Evolutionary conservation across 2,113 vertebrate species (phyloP).

Genomic region (Rhinogobius similis): DNA sequence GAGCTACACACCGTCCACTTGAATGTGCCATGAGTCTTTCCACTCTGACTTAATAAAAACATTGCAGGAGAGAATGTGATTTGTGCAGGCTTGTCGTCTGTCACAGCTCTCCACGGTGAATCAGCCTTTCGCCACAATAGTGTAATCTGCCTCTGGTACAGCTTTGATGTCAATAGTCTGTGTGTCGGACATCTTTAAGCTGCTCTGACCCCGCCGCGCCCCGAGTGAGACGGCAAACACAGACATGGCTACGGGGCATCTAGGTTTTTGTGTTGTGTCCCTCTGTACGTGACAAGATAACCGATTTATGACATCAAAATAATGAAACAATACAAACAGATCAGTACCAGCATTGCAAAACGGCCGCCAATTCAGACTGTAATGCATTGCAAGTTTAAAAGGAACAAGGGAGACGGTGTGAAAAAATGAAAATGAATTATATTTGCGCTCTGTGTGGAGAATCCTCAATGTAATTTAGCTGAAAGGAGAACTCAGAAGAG

Average conservation of each 20-base stretch:
- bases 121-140: conserved; percentile 20
- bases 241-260: conserved; percentile 11
- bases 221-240: conserved; percentile 10
- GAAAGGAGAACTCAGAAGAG: conserved; percentile 37
- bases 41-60: background rate
- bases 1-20: background rate
- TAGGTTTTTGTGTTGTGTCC: conserved; percentile 3
- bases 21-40: background rate
- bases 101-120: conserved; percentile 8
- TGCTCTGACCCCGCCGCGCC: conserved; percentile 12
- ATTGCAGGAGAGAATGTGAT: conserved; percentile 1
- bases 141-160: conserved; percentile 1
- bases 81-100: conserved; percentile 15
- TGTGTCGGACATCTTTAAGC: conserved; percentile 28
- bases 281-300: background rate
- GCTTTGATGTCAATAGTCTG: conserved; percentile 22
- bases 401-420: background rate
- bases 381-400: background rate
- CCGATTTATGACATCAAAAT: conserved; percentile 31
- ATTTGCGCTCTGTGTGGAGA: conserved; percentile 26
- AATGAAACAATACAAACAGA: conserved; percentile 12
- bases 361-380: background rate
- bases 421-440: conserved; percentile 27
- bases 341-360: conserved; percentile 2
- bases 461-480: conserved; percentile 53